These are phyloP conservation scores for Procambarus clarkii DNA, from an alignment of 1,140 invertebrate genomes.

Conservation along the genomic window DNA sequence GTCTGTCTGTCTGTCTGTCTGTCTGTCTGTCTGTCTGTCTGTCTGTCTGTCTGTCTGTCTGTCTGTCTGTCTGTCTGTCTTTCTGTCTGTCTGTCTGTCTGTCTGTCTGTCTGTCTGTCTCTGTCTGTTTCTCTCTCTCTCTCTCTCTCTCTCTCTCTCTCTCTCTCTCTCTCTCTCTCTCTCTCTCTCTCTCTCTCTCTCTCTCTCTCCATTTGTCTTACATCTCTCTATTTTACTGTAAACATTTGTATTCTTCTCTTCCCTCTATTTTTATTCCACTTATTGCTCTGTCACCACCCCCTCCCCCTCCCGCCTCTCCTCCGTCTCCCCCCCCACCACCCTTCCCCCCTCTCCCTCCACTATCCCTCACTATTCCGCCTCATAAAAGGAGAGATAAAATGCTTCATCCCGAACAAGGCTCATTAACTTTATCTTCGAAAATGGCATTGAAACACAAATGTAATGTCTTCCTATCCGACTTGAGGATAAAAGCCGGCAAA, in stretches of 20 bases:
- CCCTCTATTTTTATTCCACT: not conserved
- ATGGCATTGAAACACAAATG: too few relatives aligned
- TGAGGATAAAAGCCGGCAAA: too few relatives aligned
- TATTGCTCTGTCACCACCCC: not conserved
- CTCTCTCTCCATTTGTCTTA: not conserved
- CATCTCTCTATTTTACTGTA: not conserved
- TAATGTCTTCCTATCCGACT: too few relatives aligned
- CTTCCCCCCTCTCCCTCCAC: too few relatives aligned
- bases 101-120: not conserved
- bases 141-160: constrained; percentile 30
- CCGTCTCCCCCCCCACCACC: too few relatives aligned
- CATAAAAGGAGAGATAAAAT: not conserved
- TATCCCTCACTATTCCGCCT: not conserved
- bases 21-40: not conserved
- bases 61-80: constrained; percentile 16
- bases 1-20: not conserved
- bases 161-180: not conserved
- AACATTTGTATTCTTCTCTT: not conserved
- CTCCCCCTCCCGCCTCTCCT: too few relatives aligned
- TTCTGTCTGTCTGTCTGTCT: constrained; percentile 11
- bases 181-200: not conserved
- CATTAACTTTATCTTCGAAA: too few relatives aligned
- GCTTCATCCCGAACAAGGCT: too few relatives aligned
- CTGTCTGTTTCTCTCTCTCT: constrained; percentile 21
- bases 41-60: constrained; percentile 14